Percentiles rank a stretch among this genome's conserved stretches.
Conservation (phyloP, 23 tunicate species). For the Diplosoma virens region DNA sequence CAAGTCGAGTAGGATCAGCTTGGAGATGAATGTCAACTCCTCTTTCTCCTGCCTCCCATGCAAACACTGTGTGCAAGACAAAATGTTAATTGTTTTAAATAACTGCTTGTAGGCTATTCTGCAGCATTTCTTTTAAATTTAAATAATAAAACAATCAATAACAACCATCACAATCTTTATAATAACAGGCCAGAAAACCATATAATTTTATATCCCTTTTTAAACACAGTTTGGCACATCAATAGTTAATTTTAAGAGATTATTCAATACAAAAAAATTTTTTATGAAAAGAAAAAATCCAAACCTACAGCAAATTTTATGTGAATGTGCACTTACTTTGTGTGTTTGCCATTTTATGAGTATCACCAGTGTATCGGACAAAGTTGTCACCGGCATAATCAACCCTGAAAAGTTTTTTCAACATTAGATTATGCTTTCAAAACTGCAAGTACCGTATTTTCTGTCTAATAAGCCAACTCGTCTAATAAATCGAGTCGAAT, state of each 20-base stretch:
- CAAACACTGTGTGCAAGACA: constrained; percentile 90
- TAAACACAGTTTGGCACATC: too few relatives aligned
- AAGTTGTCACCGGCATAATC: constrained; percentile 96
- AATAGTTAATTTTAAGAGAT: background rate
- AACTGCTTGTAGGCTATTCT: background rate
- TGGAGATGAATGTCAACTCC: constrained; percentile 92
- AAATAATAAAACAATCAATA: too few relatives aligned
- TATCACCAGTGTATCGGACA: constrained; percentile 84
- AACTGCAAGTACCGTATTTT: too few relatives aligned
- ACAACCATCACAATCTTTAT: too few relatives aligned
- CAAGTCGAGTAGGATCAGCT: constrained; percentile 90
- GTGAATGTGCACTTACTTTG: constrained; percentile 69
- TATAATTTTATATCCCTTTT: too few relatives aligned
- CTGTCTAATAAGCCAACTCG: too few relatives aligned
- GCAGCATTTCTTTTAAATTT: background rate
- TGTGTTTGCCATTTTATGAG: constrained; percentile 75
- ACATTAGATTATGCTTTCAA: too few relatives aligned
- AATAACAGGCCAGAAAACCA: too few relatives aligned
- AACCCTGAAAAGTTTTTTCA: constrained; percentile 15
- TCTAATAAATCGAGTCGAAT: too few relatives aligned
- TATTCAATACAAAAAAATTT: background rate
- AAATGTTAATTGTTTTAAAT: background rate
- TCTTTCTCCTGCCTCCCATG: constrained; percentile 93
- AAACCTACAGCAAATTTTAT: background rate
- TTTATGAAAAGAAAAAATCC: background rate